Conservation (phyloP, 2,797 vertebrate species). For the Scolopax rusticola region DNA sequence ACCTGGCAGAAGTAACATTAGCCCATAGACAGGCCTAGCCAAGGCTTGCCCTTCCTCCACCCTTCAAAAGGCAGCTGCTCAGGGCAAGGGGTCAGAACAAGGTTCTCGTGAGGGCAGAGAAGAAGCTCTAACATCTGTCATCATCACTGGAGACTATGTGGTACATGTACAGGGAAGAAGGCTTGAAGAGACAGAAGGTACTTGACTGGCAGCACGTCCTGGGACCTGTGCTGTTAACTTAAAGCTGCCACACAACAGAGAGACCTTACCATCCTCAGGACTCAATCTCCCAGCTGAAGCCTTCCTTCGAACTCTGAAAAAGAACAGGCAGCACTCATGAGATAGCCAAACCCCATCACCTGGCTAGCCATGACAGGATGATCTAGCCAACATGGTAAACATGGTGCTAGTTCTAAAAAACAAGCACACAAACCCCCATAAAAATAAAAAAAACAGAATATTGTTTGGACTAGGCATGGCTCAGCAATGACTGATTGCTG, state of each 20-base stretch:
- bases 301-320: conserved; percentile 79
- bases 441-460: background rate
- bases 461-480: background rate
- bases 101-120: background rate
- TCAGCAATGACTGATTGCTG: background rate
- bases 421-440: background rate
- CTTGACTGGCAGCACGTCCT: background rate
- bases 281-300: conserved; percentile 54
- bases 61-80: background rate
- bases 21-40: background rate
- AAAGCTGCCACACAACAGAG: background rate
- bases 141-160: background rate
- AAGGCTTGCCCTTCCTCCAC: background rate
- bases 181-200: background rate
- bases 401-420: background rate
- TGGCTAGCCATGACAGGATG: background rate
- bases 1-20: background rate
- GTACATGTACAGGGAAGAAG: background rate
- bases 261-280: conserved; percentile 76
- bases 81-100: background rate
- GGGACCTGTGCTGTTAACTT: background rate
- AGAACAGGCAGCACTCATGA: conserved; percentile 8
- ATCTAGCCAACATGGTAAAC: background rate
- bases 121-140: background rate
- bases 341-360: background rate